Conservation (phyloP, 2,797 vertebrate genomes). For the Ptychadena robeensis region DNA sequence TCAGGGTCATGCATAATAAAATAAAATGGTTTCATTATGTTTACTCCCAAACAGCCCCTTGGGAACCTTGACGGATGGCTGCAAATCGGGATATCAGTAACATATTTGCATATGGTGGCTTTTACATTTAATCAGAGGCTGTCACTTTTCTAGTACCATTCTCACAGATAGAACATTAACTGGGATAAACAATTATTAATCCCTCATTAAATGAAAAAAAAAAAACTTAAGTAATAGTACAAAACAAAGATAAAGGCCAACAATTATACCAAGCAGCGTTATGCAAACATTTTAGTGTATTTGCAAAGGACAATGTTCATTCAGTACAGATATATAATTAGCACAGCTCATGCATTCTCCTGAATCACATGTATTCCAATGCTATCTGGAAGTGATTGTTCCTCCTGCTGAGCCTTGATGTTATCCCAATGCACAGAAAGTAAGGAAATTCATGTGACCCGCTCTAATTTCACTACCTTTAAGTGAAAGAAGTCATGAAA, state of each 20-base stretch:
- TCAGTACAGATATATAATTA: conserved; percentile 65
- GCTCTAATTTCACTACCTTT: conserved; percentile 30
- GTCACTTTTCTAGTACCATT: conserved; percentile 33
- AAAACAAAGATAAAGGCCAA: conserved; percentile 30
- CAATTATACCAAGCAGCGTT: conserved; percentile 33
- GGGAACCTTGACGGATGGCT: conserved; percentile 42
- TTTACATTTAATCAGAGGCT: conserved; percentile 35
- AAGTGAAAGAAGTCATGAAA: conserved; percentile 20
- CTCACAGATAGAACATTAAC: conserved; percentile 16
- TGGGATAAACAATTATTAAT: conserved; percentile 25
- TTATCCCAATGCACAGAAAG: conserved; percentile 66
- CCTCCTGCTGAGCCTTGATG: conserved; percentile 66
- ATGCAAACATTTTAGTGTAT: conserved; percentile 65
- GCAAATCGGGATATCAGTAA: conserved; percentile 8
- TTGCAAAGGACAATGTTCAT: conserved; percentile 49
- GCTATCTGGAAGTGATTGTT: conserved; percentile 64
- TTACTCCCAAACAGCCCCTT: conserved; percentile 45
- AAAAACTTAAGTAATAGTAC: conserved; percentile 1
- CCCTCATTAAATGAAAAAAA: conserved; percentile 8
- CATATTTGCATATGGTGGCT: conserved; percentile 40
- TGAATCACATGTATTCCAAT: conserved; percentile 67
- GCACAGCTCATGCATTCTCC: conserved; percentile 59
- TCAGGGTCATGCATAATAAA: conserved; percentile 44
- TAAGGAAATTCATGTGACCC: conserved; percentile 25
- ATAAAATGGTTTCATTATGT: conserved; percentile 51